These are phyloP conservation scores for Aphis gossypii DNA, from an alignment of 1,140 invertebrate genomes.

Conservation along the genomic window DNA sequence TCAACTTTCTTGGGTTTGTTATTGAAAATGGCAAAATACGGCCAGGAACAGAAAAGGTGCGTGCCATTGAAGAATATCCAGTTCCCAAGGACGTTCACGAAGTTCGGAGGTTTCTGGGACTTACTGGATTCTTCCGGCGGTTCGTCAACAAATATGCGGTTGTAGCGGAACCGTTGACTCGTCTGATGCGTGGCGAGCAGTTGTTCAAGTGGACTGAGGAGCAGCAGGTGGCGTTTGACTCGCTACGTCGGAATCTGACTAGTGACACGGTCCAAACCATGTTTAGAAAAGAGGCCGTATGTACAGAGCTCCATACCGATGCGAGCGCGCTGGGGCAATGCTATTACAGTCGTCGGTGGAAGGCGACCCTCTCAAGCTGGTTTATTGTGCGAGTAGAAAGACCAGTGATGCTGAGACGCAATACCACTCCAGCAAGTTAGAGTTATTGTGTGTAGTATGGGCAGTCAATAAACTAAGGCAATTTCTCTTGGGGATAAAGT, in stretches of 20 bases:
- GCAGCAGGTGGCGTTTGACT: not conserved
- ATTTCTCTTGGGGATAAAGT: not conserved
- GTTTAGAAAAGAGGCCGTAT: slow-evolving; percentile 60
- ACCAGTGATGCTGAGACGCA: not conserved
- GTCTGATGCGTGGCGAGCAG: not conserved
- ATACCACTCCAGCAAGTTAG: slow-evolving; percentile 44
- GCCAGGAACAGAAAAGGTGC: not conserved
- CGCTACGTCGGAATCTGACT: slow-evolving; percentile 48
- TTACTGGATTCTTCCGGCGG: slow-evolving; percentile 36
- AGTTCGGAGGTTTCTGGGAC: slow-evolving; percentile 10
- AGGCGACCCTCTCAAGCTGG: not conserved
- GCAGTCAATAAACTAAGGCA: not conserved
- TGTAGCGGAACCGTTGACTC: not conserved
- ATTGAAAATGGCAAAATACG: not conserved
- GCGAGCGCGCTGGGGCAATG: slow-evolving; percentile 62
- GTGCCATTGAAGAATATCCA: slow-evolving; percentile 2
- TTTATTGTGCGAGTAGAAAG: slow-evolving; percentile 42
- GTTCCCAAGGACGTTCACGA: not conserved
- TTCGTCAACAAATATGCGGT: not conserved
- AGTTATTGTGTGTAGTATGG: not conserved
- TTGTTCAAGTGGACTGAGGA: not conserved
- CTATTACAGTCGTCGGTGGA: slow-evolving; percentile 60
- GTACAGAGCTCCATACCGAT: slow-evolving; percentile 63
- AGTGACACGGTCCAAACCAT: slow-evolving; percentile 62
- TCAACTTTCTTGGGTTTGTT: slow-evolving; percentile 34